Evolutionary conservation across 53 echinoderm and acorn worm species (phyloP).

Genomic region (Astropecten irregularis): DNA sequence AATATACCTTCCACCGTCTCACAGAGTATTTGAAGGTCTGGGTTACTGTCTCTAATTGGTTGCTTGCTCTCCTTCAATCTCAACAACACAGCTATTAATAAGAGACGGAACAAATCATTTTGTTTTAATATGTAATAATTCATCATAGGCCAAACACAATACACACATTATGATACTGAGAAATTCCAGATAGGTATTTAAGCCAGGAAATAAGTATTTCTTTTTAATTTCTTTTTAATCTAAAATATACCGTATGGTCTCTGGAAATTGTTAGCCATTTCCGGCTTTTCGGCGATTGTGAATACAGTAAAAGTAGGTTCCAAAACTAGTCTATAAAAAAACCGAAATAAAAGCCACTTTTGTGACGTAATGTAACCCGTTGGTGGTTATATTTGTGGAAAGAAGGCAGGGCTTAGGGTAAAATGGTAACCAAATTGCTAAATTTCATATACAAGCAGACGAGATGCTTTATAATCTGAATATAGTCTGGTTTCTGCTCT

Average conservation of each 20-base stretch:
- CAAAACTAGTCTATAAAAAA: too few relatives aligned
- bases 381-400: too few relatives aligned
- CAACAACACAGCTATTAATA: constrained; percentile 66
- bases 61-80: constrained; percentile 71
- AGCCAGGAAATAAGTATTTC: not conserved
- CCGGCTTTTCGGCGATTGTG: too few relatives aligned
- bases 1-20: constrained; percentile 89
- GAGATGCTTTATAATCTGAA: too few relatives aligned
- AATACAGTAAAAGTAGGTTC: too few relatives aligned
- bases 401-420: too few relatives aligned
- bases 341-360: too few relatives aligned
- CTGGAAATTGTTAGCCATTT: not conserved
- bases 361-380: too few relatives aligned
- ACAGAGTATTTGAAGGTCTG: constrained; percentile 77
- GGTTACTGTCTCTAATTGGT: constrained; percentile 76
- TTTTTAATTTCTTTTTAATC: not conserved
- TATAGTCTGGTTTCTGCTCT: too few relatives aligned
- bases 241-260: not conserved
- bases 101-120: not conserved
- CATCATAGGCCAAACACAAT: not conserved
- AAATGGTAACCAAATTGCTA: too few relatives aligned
- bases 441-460: too few relatives aligned
- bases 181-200: not conserved
- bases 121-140: not conserved
- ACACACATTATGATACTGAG: not conserved